Evolutionary conservation across 2,797 vertebrate genomes (phyloP), one percentile per base, ranked within the genome.

Genomic region (Remorina albescens): DNA sequence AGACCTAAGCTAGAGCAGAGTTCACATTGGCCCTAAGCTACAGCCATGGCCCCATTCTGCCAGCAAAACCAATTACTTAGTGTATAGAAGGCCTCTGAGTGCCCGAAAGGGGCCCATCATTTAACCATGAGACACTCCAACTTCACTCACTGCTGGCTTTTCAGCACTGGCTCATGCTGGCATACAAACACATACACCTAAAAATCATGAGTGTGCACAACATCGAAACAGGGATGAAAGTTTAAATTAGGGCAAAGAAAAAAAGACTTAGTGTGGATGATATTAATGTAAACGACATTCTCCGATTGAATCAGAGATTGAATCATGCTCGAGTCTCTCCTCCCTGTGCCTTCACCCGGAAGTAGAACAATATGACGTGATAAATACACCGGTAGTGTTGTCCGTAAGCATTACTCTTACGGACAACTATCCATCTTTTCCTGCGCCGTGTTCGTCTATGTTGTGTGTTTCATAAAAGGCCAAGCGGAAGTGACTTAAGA

Each of bases 11-110:
- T 77, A 51, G 37, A 66, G 60, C 34, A 21, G 58, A 80, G 71
- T 80, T 86, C 56, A 74, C 75, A 49, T 62, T 78, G 73, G 80
- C 90, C 82, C 76, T 79, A 58, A 88, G 89, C 83, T 82, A 81
- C 8, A 73, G 81, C 75, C n/a, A 25, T 89, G 92, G 74, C 88
- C 92, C 88, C 84, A 92, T 93, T 94, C 90, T 92, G 92, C 91
- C 91, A 93, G 75, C 83, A 88, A 92, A 94, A 93, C 83, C 89
- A 91, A 92, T 92, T 87, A 92, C 87, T 91, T 90, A 88, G 87
- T 86, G 88, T 89, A 90, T 84, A 82, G 77, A 85, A 88, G 78
- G 55, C 82, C 81, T 82, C 56, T 53, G 74, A 88, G 85, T 82
- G 82, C 71, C 86, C 63, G 10, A 85, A 83, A 82, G 72, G 71